phyloP scores from a whole-genome alignment of 1,140 invertebrate species.

The Coptotermes formosanus region DNA sequence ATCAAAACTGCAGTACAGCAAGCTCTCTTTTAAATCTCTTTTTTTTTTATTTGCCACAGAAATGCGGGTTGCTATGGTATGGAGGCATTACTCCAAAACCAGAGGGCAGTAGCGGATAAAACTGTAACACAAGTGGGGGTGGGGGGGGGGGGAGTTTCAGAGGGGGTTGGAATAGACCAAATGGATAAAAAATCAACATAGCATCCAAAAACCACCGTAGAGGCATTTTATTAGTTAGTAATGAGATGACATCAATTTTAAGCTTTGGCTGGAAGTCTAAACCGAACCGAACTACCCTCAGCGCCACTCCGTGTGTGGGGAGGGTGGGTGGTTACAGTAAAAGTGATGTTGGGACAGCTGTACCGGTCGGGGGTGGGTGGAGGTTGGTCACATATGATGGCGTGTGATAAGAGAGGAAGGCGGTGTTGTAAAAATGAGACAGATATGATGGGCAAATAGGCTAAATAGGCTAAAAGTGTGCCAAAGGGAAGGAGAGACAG shows the following conservation, averaged over 20 bases:
- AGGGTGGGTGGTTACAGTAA: background rate
- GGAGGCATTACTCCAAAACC: conserved; percentile 4
- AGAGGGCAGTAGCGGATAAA: background rate
- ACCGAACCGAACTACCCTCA: conserved; percentile 5
- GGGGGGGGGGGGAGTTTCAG: background rate
- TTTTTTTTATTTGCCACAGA: conserved; percentile 11
- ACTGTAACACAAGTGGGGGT: background rate
- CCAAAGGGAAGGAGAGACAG: background rate
- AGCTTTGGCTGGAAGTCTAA: conserved; percentile 10
- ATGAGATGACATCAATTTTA: conserved; percentile 7
- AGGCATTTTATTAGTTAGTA: conserved; percentile 17
- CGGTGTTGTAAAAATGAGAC: background rate
- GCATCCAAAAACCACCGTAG: conserved; percentile 17
- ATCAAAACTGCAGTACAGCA: background rate
- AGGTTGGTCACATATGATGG: background rate
- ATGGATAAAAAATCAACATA: conserved; percentile 19
- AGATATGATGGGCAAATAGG: background rate
- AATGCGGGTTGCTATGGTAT: conserved; percentile 10
- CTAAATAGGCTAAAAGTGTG: background rate
- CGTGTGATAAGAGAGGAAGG: background rate
- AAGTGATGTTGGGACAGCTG: conserved; percentile 9
- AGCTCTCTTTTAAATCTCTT: conserved; percentile 10
- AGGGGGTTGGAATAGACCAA: background rate
- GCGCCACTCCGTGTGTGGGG: background rate
- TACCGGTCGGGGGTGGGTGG: background rate